These are phyloP conservation scores for Ciconia boyciana DNA, from an alignment of 2,113 vertebrate species.

Conservation along the genomic window DNA sequence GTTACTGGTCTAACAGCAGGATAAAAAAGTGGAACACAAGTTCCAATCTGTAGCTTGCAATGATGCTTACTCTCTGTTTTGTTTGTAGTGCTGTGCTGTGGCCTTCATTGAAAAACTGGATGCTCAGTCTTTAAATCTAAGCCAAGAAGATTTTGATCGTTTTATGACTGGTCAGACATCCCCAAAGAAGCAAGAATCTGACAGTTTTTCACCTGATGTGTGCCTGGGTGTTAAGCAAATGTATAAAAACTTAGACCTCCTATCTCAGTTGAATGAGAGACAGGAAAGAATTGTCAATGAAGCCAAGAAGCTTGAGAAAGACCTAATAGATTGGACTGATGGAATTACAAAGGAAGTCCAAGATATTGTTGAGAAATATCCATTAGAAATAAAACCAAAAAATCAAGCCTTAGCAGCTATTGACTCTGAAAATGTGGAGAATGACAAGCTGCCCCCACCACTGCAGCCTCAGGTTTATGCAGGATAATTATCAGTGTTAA, in stretches of 20 bases:
- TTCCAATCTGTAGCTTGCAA: neutral
- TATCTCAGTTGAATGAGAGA: conserved; percentile 82
- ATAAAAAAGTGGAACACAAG: rapidly evolving
- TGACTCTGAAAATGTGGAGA: conserved; percentile 89
- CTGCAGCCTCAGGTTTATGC: conserved; percentile 91
- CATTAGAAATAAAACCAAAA: conserved; percentile 80
- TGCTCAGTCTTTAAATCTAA: conserved; percentile 92
- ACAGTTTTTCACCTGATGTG: conserved; percentile 72
- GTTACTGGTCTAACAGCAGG: neutral
- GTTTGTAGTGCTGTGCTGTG: conserved; percentile 89
- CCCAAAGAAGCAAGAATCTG: conserved; percentile 78
- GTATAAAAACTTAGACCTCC: conserved; percentile 86
- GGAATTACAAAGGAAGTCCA: conserved; percentile 84
- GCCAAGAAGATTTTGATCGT: conserved; percentile 92
- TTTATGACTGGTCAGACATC: conserved; percentile 93
- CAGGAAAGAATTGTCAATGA: conserved; percentile 86
- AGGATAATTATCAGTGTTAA: conserved; percentile 68
- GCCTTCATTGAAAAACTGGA: conserved; percentile 98
- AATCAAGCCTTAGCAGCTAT: conserved; percentile 81
- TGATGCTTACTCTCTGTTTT: neutral
- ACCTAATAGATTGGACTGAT: conserved; percentile 89
- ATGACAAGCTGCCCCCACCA: conserved; percentile 87
- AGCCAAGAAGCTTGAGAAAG: conserved; percentile 85
- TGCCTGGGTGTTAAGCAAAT: conserved; percentile 85
- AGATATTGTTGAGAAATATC: conserved; percentile 87